Evolutionary conservation across 2,888 invertebrate genomes (phyloP), one percentile per base, ranked within the genome.

Genomic region (Seira sanloemensis): DNA sequence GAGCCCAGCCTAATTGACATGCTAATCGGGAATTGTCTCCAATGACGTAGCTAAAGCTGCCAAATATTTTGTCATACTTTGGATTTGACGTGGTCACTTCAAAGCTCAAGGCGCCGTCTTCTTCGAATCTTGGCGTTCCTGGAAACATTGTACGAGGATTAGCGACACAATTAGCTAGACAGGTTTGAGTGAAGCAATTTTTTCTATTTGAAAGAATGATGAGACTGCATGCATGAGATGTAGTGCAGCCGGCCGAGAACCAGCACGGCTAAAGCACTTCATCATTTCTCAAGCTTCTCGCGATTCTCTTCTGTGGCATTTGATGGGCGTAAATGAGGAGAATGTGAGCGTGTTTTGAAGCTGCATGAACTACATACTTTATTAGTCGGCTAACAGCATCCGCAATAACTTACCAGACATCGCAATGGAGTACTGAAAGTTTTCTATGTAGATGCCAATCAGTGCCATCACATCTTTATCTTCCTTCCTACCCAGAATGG

Each of bases 51-150:
- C 87, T 89, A 58, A 89, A 85, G 78, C 88, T 89, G 71, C 88
- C 89, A 88, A 89, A 89, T 88, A 89, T 89, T 87, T 88, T 89
- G 88, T 89, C 89, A 84, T 88, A 88, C 82, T 86, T 87, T 75
- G 87, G 86, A 85, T 88, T 78, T 62, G 89, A 89, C 71, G 89
- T 88, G 69, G 86, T 87, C 73, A 89, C 78, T 25, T 89, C 89
- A 80, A 89, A 89, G 27, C 88, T 87, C 16, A 89, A 80, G 24
- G 88, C 80, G 9, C 89, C 89, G 65, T 89, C 89, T 76, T 88
- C 87, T 78, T 88, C 89, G 79, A 89, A 89, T 58, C 88, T 77
- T 12, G 89, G 89, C 16, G 89, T 89, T 66, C 89, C 89, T 89
- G 62, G 69, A 68, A 26, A 24, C n/a, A n/a, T n/a, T n/a, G 18